phyloP scores from a whole-genome alignment of 1,140 invertebrate genomes.

The Procambarus virginalis region DNA sequence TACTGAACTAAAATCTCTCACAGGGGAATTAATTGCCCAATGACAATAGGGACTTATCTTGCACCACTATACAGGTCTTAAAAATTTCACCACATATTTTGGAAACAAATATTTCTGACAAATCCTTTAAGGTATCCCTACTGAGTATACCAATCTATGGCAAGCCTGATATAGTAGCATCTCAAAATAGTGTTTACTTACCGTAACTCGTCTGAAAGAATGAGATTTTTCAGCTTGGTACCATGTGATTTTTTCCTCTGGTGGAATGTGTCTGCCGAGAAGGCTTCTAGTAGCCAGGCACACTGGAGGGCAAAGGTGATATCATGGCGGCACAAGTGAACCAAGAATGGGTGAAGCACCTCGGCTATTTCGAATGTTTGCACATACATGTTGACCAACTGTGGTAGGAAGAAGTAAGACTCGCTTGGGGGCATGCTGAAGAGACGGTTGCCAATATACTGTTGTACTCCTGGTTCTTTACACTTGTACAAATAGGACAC shows the following conservation, averaged over 20 bases:
- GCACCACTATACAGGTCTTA: too few relatives aligned
- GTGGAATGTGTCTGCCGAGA: slow-evolving; percentile 84
- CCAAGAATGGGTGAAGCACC: slow-evolving; percentile 94
- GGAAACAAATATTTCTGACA: too few relatives aligned
- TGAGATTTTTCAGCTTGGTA: slow-evolving; percentile 89
- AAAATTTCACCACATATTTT: too few relatives aligned
- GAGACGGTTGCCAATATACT: slow-evolving; percentile 89
- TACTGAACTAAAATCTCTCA: too few relatives aligned
- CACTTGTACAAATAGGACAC: slow-evolving; percentile 98
- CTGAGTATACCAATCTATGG: too few relatives aligned
- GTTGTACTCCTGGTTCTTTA: slow-evolving; percentile 97
- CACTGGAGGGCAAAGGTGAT: slow-evolving; percentile 96
- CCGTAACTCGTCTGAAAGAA: slow-evolving; percentile 88
- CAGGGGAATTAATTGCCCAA: too few relatives aligned
- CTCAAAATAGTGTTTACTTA: too few relatives aligned
- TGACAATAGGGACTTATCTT: too few relatives aligned
- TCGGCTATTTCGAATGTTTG: slow-evolving; percentile 97
- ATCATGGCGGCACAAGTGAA: slow-evolving; percentile 92
- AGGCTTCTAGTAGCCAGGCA: slow-evolving; percentile 96
- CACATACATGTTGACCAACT: slow-evolving; percentile 98
- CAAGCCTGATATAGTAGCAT: too few relatives aligned
- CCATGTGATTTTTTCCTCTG: slow-evolving; percentile 89
- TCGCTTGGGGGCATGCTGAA: slow-evolving; percentile 94
- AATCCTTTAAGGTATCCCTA: too few relatives aligned
- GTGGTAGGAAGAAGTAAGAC: slow-evolving; percentile 98